Evolutionary conservation across 2,113 vertebrate genomes (phyloP).

Genomic region (Cyphotilapia sp.): DNA sequence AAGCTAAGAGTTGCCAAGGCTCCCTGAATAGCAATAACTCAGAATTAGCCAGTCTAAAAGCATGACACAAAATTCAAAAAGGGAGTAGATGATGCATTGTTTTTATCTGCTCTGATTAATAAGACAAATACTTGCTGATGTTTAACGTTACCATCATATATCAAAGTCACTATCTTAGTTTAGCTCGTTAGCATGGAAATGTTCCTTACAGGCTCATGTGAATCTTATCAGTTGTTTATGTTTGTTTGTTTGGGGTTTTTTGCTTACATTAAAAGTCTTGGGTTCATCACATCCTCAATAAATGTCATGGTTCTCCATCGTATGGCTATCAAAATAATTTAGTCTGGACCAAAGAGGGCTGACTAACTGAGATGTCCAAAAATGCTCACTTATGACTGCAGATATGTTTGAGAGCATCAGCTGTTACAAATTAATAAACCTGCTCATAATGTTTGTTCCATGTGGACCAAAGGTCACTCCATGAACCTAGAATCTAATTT

Average conservation of each 20-base stretch:
- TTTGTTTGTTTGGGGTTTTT: neutral
- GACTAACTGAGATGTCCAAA: neutral
- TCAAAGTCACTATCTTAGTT: neutral
- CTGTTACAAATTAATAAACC: neutral
- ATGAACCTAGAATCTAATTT: neutral
- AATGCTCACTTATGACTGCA: neutral
- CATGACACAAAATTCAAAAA: neutral
- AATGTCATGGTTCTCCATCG: neutral
- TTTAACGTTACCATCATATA: neutral
- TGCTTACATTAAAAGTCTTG: neutral
- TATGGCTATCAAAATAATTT: neutral
- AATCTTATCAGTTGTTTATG: neutral
- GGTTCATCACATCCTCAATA: neutral
- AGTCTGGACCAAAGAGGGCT: neutral
- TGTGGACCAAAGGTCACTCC: neutral
- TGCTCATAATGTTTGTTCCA: neutral
- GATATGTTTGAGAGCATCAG: neutral
- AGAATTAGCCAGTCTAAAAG: neutral
- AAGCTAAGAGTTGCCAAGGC: neutral
- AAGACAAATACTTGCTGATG: neutral
- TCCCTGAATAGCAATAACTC: neutral
- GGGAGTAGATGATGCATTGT: constrained; percentile 1
- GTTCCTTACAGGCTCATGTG: neutral
- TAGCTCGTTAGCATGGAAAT: neutral
- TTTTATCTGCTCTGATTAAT: neutral